A percentile compares a stretch with the other conserved stretches of the same genome.
phyloP scores from a whole-genome alignment of 2,113 vertebrate genomes.

The Corythaeola cristata region DNA sequence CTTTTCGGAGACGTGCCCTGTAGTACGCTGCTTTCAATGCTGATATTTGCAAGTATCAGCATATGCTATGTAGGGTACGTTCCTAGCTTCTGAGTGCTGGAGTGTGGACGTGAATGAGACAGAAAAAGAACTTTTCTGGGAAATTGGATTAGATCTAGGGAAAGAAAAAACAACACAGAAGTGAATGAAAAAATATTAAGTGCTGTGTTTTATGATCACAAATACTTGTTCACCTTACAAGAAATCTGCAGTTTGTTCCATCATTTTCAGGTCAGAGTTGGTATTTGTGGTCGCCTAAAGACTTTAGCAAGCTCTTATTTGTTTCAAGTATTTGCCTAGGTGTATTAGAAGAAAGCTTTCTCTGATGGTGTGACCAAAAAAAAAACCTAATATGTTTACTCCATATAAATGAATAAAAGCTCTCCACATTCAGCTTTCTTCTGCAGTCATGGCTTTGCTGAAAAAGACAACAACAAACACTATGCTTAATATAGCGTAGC shows the following conservation, averaged over 20 bases:
- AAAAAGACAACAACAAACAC: neutral
- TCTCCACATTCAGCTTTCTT: neutral
- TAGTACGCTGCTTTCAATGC: neutral
- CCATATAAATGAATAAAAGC: neutral
- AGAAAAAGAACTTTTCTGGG: neutral
- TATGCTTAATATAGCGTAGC: neutral
- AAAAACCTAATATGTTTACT: neutral
- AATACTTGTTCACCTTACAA: neutral
- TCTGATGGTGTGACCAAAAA: neutral
- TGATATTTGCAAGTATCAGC: constrained; percentile 22
- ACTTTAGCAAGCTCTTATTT: neutral
- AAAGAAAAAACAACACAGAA: neutral
- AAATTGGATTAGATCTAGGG: neutral
- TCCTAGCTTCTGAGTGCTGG: neutral
- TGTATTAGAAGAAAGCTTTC: neutral
- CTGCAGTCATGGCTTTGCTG: neutral
- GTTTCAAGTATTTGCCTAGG: neutral
- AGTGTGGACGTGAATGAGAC: neutral
- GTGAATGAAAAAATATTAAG: neutral
- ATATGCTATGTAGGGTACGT: neutral
- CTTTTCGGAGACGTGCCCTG: neutral
- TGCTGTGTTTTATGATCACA: neutral
- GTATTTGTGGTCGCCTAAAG: neutral
- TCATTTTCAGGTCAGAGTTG: neutral
- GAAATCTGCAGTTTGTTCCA: neutral